Percentiles rank a stretch among this genome's conserved stretches.
Conservation (phyloP, 2,113 vertebrate genomes). For the Odocoileus hemionus region DNA sequence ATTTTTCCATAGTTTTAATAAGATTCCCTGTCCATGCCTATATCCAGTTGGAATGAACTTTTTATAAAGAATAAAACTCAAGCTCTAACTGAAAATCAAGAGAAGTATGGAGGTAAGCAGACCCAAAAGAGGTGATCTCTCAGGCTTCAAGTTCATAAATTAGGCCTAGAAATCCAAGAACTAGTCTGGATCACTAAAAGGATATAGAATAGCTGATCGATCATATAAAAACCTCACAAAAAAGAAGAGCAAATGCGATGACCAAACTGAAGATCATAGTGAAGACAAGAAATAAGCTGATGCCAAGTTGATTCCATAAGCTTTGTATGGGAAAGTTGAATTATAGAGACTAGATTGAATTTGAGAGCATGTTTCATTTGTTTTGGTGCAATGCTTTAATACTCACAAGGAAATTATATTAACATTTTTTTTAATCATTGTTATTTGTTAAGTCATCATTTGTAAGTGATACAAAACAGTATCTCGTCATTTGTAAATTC, state of each 20-base stretch:
- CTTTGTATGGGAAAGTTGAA: not conserved
- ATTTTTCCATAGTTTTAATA: not conserved
- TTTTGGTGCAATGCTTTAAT: not conserved
- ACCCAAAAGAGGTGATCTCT: not conserved
- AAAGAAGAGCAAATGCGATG: not conserved
- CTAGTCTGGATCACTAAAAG: not conserved
- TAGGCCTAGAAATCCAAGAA: not conserved
- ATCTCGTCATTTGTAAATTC: not conserved
- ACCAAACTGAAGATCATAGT: not conserved
- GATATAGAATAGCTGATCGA: not conserved
- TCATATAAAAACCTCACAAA: not conserved
- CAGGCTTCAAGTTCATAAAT: not conserved
- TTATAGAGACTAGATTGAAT: not conserved
- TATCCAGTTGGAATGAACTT: not conserved
- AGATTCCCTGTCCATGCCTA: not conserved
- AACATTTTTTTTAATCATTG: not conserved
- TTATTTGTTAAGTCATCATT: not conserved
- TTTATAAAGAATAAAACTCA: not conserved
- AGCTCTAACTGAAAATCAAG: not conserved
- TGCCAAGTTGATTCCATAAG: not conserved
- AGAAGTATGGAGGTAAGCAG: not conserved
- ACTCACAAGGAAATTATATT: not conserved
- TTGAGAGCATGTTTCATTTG: not conserved
- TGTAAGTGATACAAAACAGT: not conserved
- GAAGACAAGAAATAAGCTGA: not conserved